Percentiles rank a stretch among this genome's conserved stretches.
Conservation (phyloP, 2,113 vertebrate species). For the Uria lomvia region DNA sequence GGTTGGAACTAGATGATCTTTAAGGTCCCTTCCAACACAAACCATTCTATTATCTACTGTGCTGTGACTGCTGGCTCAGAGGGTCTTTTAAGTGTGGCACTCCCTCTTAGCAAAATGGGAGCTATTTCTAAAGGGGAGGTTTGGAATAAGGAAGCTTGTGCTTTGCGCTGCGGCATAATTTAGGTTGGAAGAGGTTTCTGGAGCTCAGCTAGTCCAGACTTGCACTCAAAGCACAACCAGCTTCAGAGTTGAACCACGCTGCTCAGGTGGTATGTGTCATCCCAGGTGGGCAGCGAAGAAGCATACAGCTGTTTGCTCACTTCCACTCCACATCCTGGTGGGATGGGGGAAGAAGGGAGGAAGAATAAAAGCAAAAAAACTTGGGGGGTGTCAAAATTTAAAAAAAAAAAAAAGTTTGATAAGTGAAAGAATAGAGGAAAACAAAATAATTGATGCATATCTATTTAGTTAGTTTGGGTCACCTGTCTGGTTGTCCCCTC, state of each 20-base stretch:
- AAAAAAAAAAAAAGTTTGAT: background rate
- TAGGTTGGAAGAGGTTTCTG: background rate
- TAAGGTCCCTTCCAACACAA: too few species aligned
- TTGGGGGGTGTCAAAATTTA: background rate
- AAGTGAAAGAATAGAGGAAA: background rate
- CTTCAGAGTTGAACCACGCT: rapidly evolving
- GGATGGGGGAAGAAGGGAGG: background rate
- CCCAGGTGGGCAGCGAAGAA: background rate
- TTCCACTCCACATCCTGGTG: too few species aligned
- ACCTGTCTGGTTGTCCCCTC: background rate
- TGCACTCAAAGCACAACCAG: background rate
- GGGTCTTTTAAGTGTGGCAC: background rate
- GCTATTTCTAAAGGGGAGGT: background rate
- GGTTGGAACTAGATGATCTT: too few species aligned
- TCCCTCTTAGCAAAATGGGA: background rate
- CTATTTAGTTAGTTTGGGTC: background rate
- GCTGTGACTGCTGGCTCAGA: background rate
- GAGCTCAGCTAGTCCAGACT: background rate
- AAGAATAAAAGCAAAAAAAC: background rate
- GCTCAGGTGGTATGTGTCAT: background rate
- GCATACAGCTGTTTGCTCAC: background rate
- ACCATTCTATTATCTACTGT: too few species aligned
- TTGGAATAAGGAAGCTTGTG: background rate
- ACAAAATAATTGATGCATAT: background rate
- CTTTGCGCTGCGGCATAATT: too few species aligned